phyloP scores from a whole-genome alignment of 2,113 vertebrate species.

The Pseudopodoces humilis region DNA sequence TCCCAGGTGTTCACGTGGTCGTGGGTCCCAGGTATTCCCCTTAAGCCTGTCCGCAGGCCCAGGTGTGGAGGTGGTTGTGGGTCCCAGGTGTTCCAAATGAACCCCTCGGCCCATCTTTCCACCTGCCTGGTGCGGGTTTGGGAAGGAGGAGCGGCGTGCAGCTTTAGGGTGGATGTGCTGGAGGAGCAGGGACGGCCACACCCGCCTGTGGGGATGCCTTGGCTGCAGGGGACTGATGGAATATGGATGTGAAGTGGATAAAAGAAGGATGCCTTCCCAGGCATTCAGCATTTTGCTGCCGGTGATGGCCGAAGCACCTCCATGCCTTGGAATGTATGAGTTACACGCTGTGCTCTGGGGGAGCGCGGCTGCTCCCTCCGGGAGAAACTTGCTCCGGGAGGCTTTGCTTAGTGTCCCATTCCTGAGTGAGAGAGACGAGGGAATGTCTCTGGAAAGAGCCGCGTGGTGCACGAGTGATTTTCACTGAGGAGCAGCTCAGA shows the following conservation, averaged over 20 bases:
- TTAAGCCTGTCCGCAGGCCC: fast-evolving
- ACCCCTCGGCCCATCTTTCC: fast-evolving
- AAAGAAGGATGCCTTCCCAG: neutral
- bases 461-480: fast-evolving
- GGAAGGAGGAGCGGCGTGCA: neutral
- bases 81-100: fast-evolving
- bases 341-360: fast-evolving
- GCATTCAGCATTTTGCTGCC: fast-evolving
- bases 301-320: fast-evolving
- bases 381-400: neutral
- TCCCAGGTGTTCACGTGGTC: neutral
- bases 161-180: fast-evolving
- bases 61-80: fast-evolving
- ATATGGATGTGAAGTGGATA: fast-evolving
- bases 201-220: fast-evolving
- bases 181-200: fast-evolving
- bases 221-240: fast-evolving
- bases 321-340: fast-evolving
- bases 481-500: neutral
- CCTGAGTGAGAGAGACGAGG: neutral
- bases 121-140: fast-evolving
- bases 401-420: neutral
- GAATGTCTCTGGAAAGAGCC: neutral
- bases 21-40: neutral
- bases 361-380: no score